Base-by-base conservation (phyloP, 2,113 vertebrate species). In the Tetrao urogallus region DNA sequence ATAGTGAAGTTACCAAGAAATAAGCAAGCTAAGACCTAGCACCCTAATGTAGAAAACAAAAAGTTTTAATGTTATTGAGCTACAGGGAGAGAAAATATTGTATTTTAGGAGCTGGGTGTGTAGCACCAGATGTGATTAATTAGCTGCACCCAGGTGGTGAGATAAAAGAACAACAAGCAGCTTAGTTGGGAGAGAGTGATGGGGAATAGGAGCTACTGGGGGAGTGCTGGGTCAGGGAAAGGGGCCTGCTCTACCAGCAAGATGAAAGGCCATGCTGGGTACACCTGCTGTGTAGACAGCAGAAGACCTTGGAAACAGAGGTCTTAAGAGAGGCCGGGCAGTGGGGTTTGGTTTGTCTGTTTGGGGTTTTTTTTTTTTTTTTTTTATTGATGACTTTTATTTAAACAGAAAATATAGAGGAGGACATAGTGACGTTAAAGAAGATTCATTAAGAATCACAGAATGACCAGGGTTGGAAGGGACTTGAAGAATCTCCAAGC, bases 281-380 rank as follows among this genome's bases (percentile, higher is more conserved):
- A 16, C 94, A 92, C 91, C 94, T 95, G 95, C 93, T 76, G 88
- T 2, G 90, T 34, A 25, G 73, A 17, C 48, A 54, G 71, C 82
- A 67, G 60, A 81, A 78, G 74, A 40, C 54, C 82, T 92, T 54
- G 48, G 79, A 65, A 72, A 56, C 75, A 65, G 60, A 57, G 82
- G 56, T 43, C 82, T 56, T 67, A 43, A 21, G 71, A 58, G 71
- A 69, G 60, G 83, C 65, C 50, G 16, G 71, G 12, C 57, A 8
- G 74, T 70, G 45, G 93, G 52, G 20, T 22, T 56, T 16, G 57
- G 43, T 52, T 38, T 30, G 11, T 72, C 80, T 70, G 43, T 21
- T 83, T 21, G 81, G 16, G 15, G 12, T 27, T 50, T 24, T 24
- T 22, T 50, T 50, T 50, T 30, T 27, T 27, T 54, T 16, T 54